phyloP scores from a whole-genome alignment of 1,140 invertebrate genomes.

The Uloborus diversus region DNA sequence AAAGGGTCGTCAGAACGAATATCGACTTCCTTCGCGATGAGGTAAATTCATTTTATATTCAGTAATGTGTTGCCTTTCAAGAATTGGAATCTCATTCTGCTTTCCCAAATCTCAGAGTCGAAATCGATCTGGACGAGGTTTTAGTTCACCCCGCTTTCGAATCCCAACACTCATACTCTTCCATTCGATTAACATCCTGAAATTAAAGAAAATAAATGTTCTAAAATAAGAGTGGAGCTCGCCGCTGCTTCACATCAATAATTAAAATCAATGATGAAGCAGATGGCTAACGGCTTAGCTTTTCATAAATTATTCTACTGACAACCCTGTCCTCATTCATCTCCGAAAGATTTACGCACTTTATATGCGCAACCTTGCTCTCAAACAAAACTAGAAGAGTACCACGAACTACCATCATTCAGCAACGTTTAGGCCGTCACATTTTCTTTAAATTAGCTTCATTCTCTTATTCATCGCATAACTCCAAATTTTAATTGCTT shows the following conservation, averaged over 20 bases:
- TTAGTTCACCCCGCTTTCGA: too few species aligned
- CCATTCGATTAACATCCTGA: slow-evolving; percentile 35
- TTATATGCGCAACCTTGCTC: too few species aligned
- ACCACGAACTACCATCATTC: too few species aligned
- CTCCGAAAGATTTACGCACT: too few species aligned
- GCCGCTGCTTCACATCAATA: slow-evolving; percentile 19
- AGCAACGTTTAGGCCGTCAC: too few species aligned
- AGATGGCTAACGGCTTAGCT: slow-evolving; percentile 8
- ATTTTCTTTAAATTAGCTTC: too few species aligned
- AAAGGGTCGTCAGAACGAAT: slow-evolving; percentile 91
- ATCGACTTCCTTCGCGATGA: slow-evolving; percentile 88
- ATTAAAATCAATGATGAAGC: slow-evolving; percentile 39
- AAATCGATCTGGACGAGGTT: slow-evolving; percentile 14
- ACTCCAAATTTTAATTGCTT: too few species aligned
- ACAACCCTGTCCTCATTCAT: too few species aligned
- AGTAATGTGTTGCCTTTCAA: slow-evolving; percentile 59
- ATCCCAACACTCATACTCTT: slow-evolving; percentile 27
- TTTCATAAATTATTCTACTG: neutral
- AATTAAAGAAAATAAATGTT: slow-evolving; percentile 23
- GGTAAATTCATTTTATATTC: slow-evolving; percentile 66
- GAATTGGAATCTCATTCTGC: slow-evolving; percentile 34
- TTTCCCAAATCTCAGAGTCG: slow-evolving; percentile 18
- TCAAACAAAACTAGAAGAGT: too few species aligned
- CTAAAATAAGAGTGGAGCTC: slow-evolving; percentile 12
- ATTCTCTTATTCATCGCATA: too few species aligned